phyloP scores from a whole-genome alignment of 1,140 invertebrate species.

The Pogonognathellus flavescens region DNA sequence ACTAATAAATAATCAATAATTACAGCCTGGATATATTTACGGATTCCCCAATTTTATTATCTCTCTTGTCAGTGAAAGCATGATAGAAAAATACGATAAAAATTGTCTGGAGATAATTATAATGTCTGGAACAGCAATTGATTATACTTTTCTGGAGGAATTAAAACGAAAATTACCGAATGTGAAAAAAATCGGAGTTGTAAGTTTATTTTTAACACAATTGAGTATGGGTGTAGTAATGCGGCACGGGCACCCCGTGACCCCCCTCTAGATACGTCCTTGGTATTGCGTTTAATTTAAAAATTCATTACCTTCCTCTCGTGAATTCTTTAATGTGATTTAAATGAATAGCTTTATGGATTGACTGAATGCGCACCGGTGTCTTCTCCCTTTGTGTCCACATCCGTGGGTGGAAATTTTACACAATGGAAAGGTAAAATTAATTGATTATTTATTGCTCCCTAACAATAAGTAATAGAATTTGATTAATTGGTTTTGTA shows the following conservation, averaged over 20 bases:
- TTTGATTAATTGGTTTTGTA: not conserved
- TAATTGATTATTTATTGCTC: slow-evolving; percentile 30
- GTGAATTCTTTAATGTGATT: slow-evolving; percentile 9
- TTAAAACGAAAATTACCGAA: slow-evolving; percentile 45
- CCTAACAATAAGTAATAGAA: not conserved
- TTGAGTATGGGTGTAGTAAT: too few relatives aligned
- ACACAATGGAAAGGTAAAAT: slow-evolving; percentile 29
- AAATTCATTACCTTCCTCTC: slow-evolving; percentile 39
- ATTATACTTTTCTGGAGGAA: slow-evolving; percentile 26
- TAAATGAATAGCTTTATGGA: slow-evolving; percentile 61
- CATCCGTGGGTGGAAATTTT: too few relatives aligned
- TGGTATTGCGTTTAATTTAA: too few relatives aligned
- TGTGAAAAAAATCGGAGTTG: slow-evolving; percentile 55
- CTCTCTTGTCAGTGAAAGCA: slow-evolving; percentile 24
- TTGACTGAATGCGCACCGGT: slow-evolving; percentile 62
- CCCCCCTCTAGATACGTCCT: too few relatives aligned
- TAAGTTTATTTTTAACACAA: too few relatives aligned
- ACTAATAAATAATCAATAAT: not conserved
- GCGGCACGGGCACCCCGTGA: too few relatives aligned
- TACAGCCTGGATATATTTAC: slow-evolving; percentile 56
- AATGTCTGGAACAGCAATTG: slow-evolving; percentile 42
- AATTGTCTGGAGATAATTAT: slow-evolving; percentile 29
- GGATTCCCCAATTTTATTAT: slow-evolving; percentile 61
- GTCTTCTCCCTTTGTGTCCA: slow-evolving; percentile 54
- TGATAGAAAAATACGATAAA: slow-evolving; percentile 49